Conservation (phyloP, 2,113 vertebrate genomes). For the Melanocharis versteri region DNA sequence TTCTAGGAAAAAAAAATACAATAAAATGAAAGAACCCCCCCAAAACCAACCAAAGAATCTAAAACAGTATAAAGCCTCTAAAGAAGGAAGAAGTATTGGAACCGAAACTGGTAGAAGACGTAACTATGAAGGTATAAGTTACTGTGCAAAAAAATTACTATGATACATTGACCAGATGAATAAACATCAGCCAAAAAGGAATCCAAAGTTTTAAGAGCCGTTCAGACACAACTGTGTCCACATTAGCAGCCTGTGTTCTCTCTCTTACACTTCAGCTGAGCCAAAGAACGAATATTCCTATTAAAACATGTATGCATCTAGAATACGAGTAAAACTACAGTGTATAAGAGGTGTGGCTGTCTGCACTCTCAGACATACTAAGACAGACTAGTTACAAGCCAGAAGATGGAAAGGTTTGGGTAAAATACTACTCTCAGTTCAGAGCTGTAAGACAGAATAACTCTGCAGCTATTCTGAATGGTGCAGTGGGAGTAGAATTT, state of each 20-base stretch:
- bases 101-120: not conserved
- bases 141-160: not conserved
- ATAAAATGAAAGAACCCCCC: not conserved
- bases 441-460: not conserved
- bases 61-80: not conserved
- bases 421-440: not conserved
- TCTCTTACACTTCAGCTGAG: not conserved
- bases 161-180: not conserved
- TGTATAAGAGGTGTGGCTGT: not conserved
- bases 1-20: not conserved
- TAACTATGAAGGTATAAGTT: not conserved
- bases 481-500: conserved; percentile 47
- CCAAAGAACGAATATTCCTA: not conserved
- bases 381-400: not conserved
- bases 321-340: not conserved
- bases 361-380: not conserved
- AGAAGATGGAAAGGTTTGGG: not conserved
- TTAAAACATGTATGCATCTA: not conserved
- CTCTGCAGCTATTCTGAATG: not conserved
- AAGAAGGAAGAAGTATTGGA: not conserved
- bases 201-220: not conserved
- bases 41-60: not conserved
- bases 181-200: not conserved
- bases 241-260: not conserved
- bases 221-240: not conserved